phyloP scores from a whole-genome alignment of 2,797 vertebrate species.

The Anableps anableps region DNA sequence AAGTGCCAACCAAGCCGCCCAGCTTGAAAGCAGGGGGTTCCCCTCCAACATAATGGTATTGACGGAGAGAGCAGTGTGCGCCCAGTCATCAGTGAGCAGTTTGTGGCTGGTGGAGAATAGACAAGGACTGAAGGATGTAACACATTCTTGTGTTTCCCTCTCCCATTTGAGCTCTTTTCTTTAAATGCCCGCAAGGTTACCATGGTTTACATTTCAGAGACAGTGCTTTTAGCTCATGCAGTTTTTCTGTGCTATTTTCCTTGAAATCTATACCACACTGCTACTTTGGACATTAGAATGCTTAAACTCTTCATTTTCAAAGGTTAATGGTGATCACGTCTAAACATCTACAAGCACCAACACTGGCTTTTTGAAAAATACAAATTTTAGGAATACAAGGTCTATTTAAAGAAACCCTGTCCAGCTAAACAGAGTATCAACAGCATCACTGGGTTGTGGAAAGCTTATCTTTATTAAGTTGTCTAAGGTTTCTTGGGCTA shows the following conservation, averaged over 20 bases:
- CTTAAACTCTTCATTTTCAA: background rate
- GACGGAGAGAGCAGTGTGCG: conserved; percentile 35
- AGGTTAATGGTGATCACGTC: background rate
- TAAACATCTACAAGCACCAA: background rate
- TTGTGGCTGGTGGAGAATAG: conserved; percentile 47
- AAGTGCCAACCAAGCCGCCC: conserved; percentile 42
- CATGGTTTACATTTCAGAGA: conserved; percentile 46
- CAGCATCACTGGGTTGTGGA: background rate
- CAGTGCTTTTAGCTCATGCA: conserved; percentile 33
- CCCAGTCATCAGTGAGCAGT: conserved; percentile 47
- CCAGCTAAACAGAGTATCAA: background rate
- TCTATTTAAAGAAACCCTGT: background rate
- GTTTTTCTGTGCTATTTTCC: conserved; percentile 46
- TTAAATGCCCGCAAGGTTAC: background rate
- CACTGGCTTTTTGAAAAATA: background rate
- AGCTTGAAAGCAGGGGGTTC: conserved; percentile 30
- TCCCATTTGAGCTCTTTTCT: background rate
- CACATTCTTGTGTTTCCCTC: conserved; percentile 12
- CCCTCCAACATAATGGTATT: conserved; percentile 46
- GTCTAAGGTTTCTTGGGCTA: background rate
- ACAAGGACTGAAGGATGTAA: conserved; percentile 51
- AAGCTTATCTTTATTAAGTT: background rate
- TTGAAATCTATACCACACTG: conserved; percentile 28
- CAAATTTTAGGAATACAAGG: background rate
- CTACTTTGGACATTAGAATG: background rate